phyloP scores from a whole-genome alignment of 2,888 invertebrate genomes.

The Drosophila nr. perissopoda region DNA sequence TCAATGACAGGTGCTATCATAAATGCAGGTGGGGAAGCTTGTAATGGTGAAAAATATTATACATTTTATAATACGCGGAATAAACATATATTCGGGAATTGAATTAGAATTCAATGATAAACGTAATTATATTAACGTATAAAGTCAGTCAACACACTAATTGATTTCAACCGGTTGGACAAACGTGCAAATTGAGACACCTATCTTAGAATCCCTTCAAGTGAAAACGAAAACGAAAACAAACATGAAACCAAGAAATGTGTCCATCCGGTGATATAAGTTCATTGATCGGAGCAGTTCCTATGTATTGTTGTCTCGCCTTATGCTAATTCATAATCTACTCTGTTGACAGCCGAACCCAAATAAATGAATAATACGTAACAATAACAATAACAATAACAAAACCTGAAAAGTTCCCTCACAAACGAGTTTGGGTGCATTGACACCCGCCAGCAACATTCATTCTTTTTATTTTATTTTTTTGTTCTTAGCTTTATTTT shows the following conservation, averaged over 20 bases:
- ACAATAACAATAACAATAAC: slow-evolving; percentile 26
- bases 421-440: slow-evolving; percentile 58
- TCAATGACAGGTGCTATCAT: slow-evolving; percentile 17
- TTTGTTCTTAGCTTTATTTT: slow-evolving; percentile 16
- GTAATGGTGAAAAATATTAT: not conserved
- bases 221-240: slow-evolving; percentile 38
- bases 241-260: slow-evolving; percentile 40
- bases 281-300: slow-evolving; percentile 67
- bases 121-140: not conserved
- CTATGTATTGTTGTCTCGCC: slow-evolving; percentile 28
- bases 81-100: slow-evolving; percentile 15
- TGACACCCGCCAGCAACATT: slow-evolving; percentile 54
- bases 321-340: slow-evolving; percentile 65
- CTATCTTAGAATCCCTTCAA: slow-evolving; percentile 39
- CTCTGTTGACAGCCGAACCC: slow-evolving; percentile 41
- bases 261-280: slow-evolving; percentile 42
- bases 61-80: slow-evolving; percentile 1
- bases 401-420: slow-evolving; percentile 36
- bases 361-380: slow-evolving; percentile 56
- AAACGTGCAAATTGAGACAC: slow-evolving; percentile 20
- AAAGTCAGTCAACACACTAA: slow-evolving; percentile 38
- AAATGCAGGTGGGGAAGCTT: slow-evolving; percentile 64
- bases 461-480: not conserved
- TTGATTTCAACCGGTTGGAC: slow-evolving; percentile 25
- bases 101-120: not conserved